These are phyloP conservation scores for Tokudaia muenninki DNA, from an alignment of 2,797 vertebrate species.

Conservation along the genomic window DNA sequence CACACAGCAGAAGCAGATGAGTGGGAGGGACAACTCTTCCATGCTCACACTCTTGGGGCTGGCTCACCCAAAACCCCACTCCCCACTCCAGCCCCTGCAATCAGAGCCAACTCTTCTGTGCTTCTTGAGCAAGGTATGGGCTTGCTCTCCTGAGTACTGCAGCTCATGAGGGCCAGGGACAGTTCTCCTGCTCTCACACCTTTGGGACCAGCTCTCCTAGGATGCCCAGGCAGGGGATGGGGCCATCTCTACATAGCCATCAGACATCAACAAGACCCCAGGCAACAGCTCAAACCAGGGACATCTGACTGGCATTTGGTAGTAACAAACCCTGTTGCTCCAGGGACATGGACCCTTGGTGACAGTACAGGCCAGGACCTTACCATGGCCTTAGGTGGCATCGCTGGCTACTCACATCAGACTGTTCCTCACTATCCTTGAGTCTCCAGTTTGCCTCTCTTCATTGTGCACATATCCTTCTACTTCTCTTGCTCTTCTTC, in stretches of 20 bases:
- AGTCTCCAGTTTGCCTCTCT: neutral
- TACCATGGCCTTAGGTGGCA: neutral
- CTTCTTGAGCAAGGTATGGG: too few species aligned
- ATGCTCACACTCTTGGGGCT: too few species aligned
- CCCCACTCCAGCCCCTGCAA: too few species aligned
- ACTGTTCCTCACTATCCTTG: neutral
- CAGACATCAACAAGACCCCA: neutral
- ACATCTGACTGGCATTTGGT: neutral
- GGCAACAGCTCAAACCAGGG: neutral
- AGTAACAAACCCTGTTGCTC: neutral
- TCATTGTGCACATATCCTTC: neutral
- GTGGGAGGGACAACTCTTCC: too few species aligned
- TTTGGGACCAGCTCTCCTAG: neutral
- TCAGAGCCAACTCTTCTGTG: too few species aligned
- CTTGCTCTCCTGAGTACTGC: too few species aligned
- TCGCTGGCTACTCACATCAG: neutral
- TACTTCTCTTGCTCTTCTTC: neutral
- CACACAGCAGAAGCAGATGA: too few species aligned
- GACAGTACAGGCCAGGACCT: neutral
- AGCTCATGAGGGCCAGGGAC: neutral
- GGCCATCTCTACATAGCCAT: neutral
- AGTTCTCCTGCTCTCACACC: neutral
- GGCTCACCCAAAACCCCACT: too few species aligned
- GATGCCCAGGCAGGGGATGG: neutral
- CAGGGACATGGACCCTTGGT: neutral